Conservation (phyloP, 2,888 invertebrate species). For the Drosophila phalerata region DNA sequence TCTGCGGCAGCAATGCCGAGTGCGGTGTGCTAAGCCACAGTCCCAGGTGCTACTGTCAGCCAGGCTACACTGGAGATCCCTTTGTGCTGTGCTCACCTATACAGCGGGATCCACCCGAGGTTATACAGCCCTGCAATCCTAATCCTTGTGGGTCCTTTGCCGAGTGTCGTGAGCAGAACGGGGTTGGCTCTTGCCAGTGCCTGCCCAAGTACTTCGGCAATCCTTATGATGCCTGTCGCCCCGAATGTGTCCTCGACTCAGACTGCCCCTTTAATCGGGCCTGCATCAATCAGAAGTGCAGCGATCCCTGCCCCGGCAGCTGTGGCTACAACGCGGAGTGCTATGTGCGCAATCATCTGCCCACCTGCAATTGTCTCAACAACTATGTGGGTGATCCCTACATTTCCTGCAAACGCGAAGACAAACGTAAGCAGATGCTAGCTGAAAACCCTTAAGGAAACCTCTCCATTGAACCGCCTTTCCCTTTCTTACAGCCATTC, state of each 20-base stretch:
- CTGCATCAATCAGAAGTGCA: slow-evolving; percentile 90
- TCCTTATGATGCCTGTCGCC: slow-evolving; percentile 91
- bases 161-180: slow-evolving; percentile 88
- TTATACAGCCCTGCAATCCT: slow-evolving; percentile 89
- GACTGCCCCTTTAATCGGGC: slow-evolving; percentile 91
- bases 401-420: slow-evolving; percentile 87
- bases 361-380: slow-evolving; percentile 89
- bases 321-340: slow-evolving; percentile 92
- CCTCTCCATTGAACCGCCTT: slow-evolving; percentile 1
- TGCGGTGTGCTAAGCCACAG: slow-evolving; percentile 92
- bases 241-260: slow-evolving; percentile 90
- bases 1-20: slow-evolving; percentile 90
- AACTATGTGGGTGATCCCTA: slow-evolving; percentile 93
- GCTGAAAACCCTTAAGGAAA: not conserved
- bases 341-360: slow-evolving; percentile 90
- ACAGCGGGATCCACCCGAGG: slow-evolving; percentile 80
- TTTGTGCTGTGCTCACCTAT: slow-evolving; percentile 86
- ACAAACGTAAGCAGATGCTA: slow-evolving; percentile 86
- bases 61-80: slow-evolving; percentile 83
- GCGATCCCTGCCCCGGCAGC: slow-evolving; percentile 92
- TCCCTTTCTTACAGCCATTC: slow-evolving; percentile 48
- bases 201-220: slow-evolving; percentile 90
- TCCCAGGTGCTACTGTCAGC: slow-evolving; percentile 91
- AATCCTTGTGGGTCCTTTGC: slow-evolving; percentile 94
- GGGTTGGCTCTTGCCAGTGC: slow-evolving; percentile 90